A percentile compares a stretch with the other conserved stretches of the same genome.
These are phyloP conservation scores for Acyrthosiphon pisum DNA, from an alignment of 1,140 invertebrate species.

Conservation along the genomic window DNA sequence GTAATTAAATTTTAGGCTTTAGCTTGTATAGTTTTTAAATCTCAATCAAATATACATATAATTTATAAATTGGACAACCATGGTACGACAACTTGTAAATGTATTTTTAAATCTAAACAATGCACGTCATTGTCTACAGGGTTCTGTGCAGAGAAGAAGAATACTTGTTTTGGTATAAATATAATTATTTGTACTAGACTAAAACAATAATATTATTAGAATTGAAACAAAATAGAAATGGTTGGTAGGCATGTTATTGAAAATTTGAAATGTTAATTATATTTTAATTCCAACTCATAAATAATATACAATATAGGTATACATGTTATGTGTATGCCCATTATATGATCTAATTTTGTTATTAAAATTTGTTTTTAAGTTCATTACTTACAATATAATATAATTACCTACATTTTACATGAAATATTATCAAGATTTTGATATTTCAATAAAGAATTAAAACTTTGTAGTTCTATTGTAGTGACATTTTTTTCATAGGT, in stretches of 20 bases:
- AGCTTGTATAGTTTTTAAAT: neutral
- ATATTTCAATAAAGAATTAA: no score
- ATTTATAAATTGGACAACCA: neutral
- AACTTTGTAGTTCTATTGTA: no score
- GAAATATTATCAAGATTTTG: neutral
- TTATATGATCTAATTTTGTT: neutral
- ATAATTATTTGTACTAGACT: neutral
- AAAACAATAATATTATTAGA: neutral
- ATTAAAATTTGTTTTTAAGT: no score
- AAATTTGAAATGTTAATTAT: neutral
- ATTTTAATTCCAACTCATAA: neutral
- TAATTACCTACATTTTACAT: neutral
- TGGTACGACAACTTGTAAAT: neutral
- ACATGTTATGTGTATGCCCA: neutral
- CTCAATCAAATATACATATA: neutral
- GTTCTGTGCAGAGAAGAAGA: neutral
- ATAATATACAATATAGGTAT: no score
- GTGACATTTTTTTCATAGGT: neutral
- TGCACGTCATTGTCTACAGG: no score
- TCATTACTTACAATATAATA: neutral
- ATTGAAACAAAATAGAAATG: neutral
- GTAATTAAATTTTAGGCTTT: neutral
- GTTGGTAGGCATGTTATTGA: neutral
- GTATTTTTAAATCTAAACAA: neutral
- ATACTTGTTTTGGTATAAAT: neutral